Evolutionary conservation across 2,888 invertebrate genomes (phyloP), one percentile per base, ranked within the genome.

Genomic region (Tetropium fuscum): DNA sequence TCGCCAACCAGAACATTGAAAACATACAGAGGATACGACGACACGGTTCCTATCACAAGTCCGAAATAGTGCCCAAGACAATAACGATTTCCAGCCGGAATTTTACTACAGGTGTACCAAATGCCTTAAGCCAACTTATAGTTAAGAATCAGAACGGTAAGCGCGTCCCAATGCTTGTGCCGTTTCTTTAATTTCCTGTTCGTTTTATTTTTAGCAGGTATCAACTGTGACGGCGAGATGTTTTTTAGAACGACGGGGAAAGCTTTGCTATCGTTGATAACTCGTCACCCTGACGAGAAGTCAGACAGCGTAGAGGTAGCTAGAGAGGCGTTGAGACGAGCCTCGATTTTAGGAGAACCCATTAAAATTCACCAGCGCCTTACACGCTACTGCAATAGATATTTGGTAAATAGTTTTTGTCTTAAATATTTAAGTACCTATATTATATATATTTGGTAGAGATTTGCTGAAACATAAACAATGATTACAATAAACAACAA

Each of bases 171-270:
- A 38, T 32, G n/a, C n/a, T n/a, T n/a, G n/a, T n/a, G n/a, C n/a
- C n/a, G n/a, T n/a, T n/a, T n/a, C n/a, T n/a, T n/a, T n/a, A n/a
- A n/a, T n/a, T n/a, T n/a, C n/a, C n/a, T n/a, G n/a, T n/a, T n/a
- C n/a, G n/a, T n/a, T n/a, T n/a, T n/a, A n/a, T n/a, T 69, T 74
- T 16, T 53, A 75, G 75, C 64, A 47, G 78, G 77, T 34, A 66
- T 78, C 63, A 83, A 87, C 74, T 87, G 87, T 70, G 88, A 89
- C 73, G 89, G 89, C 4, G 89, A 88, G 77, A 87, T 88, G 55
- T 89, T 90, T 78, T 88, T 90, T 77, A 85, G 87, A 72, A 88
- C 88, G 6, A 83, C 88, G 11, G 89, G 89, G 11, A 89, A 88
- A 80, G 88, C 87, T 45, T 84, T 92, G 75, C 79, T 88, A 82